Conservation (phyloP, 2,113 vertebrate species). For the Dicaeum eximium region DNA sequence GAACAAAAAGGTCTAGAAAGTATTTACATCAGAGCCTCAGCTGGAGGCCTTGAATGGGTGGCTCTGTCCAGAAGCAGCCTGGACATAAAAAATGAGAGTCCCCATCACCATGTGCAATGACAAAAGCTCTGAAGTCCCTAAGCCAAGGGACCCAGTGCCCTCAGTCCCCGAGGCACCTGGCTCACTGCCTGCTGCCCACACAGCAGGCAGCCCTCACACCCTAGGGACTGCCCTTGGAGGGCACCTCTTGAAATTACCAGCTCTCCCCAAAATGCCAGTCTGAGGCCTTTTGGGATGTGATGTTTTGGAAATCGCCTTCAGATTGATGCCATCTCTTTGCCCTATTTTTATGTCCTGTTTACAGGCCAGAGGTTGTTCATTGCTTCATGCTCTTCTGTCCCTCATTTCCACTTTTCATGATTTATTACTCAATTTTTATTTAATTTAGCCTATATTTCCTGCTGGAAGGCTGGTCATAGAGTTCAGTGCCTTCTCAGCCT, state of each 20-base stretch:
- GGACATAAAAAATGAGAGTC: neutral
- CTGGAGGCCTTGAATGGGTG: neutral
- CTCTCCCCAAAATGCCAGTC: neutral
- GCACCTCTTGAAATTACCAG: neutral
- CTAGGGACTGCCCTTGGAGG: neutral
- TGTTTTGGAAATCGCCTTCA: neutral
- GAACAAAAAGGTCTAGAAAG: neutral
- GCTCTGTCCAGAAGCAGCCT: neutral
- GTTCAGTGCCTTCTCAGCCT: neutral
- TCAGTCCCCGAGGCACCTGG: rapidly evolving
- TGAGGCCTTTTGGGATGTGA: neutral
- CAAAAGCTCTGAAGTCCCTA: neutral
- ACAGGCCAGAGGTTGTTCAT: neutral
- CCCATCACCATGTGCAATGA: neutral
- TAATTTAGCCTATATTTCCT: neutral
- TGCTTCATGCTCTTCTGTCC: neutral
- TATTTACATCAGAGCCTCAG: neutral
- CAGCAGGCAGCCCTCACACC: rapidly evolving
- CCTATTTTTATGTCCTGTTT: conserved; percentile 13
- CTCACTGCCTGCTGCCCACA: neutral
- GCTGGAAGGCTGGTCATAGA: neutral
- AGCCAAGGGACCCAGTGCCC: rapidly evolving
- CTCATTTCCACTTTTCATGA: neutral
- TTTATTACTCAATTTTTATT: neutral
- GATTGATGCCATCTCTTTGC: neutral